Evolutionary conservation across 2,113 vertebrate species (phyloP).

Genomic region (Patagioenas fasciata): DNA sequence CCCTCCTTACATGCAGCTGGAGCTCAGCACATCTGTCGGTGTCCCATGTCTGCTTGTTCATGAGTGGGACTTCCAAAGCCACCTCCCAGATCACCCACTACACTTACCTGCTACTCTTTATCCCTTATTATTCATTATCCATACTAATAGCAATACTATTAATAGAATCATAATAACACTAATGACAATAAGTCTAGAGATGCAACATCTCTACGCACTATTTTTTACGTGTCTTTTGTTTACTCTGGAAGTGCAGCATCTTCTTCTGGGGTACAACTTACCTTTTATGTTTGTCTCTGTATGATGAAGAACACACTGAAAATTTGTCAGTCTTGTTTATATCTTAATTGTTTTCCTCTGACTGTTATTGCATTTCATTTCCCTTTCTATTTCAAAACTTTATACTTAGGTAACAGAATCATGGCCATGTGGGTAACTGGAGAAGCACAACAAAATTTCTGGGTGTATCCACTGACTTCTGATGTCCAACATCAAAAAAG

Average conservation of each 20-base stretch:
- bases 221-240: not conserved
- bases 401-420: not conserved
- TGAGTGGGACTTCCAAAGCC: not conserved
- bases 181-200: not conserved
- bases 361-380: not conserved
- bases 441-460: not conserved
- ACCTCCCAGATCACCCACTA: not conserved
- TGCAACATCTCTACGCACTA: not conserved
- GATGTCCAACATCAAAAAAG: not conserved
- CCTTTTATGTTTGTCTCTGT: not conserved
- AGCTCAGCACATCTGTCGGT: not conserved
- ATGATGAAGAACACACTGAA: not conserved
- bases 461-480: not conserved
- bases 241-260: not conserved
- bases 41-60: fast-evolving
- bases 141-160: not conserved
- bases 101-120: not conserved
- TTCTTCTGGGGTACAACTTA: not conserved
- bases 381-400: not conserved
- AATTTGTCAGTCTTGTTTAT: not conserved
- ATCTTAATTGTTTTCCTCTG: not conserved
- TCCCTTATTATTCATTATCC: not conserved
- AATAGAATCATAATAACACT: not conserved
- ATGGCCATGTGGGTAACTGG: not conserved
- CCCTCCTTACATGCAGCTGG: not conserved